These are phyloP conservation scores for Centroberyx gerrardi DNA, from an alignment of 2,797 vertebrate species.

Conservation along the genomic window DNA sequence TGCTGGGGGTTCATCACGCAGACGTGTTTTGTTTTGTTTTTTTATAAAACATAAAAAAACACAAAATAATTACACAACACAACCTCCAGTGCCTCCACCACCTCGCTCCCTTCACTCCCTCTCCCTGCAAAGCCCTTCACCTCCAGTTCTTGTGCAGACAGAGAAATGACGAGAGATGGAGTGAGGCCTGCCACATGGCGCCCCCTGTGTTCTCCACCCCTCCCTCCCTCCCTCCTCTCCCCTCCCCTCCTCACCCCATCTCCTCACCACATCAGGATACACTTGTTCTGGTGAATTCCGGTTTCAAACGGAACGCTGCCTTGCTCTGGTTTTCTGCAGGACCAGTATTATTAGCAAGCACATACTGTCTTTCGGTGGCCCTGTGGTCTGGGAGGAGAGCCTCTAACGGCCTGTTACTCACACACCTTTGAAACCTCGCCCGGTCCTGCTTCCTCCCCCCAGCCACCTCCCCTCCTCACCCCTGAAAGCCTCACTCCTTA, in stretches of 20 bases:
- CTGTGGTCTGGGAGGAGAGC: constrained; percentile 83
- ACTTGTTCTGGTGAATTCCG: constrained; percentile 97
- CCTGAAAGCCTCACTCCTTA: constrained; percentile 52
- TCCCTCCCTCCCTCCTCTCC: constrained; percentile 61
- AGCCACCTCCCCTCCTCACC: constrained; percentile 47
- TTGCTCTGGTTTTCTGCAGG: constrained; percentile 91
- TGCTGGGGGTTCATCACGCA: constrained; percentile 1
- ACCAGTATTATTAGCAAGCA: constrained; percentile 88
- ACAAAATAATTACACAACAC: constrained; percentile 25
- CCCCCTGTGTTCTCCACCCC: constrained; percentile 57
- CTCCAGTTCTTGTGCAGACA: constrained; percentile 53
- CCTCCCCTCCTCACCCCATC: constrained; percentile 78
- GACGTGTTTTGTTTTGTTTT: constrained; percentile 8
- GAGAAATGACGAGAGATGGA: constrained; percentile 67
- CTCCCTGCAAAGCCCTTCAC: constrained; percentile 20
- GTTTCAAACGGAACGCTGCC: constrained; percentile 94
- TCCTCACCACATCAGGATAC: constrained; percentile 99
- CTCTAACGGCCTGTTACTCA: constrained; percentile 88
- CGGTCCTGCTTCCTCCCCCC: constrained; percentile 69
- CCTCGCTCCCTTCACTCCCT: neutral
- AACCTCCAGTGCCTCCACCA: constrained; percentile 1
- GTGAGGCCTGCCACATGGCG: constrained; percentile 68
- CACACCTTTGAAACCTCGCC: constrained; percentile 73
- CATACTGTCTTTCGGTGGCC: constrained; percentile 80
- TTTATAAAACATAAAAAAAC: neutral